Conservation (phyloP, 2,113 vertebrate genomes). For the Calcarius ornatus region DNA sequence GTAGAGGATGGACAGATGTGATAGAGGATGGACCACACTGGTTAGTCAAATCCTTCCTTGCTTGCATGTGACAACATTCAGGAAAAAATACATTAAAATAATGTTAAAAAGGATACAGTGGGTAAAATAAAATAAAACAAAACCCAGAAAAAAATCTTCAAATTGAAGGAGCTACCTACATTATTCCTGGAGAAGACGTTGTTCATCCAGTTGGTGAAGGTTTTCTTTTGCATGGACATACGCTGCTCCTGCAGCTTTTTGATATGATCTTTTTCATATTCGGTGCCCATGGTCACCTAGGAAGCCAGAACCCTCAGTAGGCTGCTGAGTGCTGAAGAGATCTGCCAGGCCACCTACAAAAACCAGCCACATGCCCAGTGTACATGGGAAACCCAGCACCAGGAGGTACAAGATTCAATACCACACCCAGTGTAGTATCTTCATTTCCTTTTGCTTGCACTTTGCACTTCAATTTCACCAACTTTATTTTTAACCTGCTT, state of each 20-base stretch:
- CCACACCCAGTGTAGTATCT: not conserved
- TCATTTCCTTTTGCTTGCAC: not conserved
- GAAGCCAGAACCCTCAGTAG: not conserved
- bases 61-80: not conserved
- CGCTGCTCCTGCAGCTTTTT: slow-evolving; percentile 86
- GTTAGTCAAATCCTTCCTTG: not conserved
- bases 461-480: not conserved
- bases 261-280: slow-evolving; percentile 81
- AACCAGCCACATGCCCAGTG: not conserved
- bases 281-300: slow-evolving; percentile 69
- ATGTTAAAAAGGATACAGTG: rapidly evolving
- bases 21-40: not conserved
- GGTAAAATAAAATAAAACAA: not conserved
- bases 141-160: not conserved
- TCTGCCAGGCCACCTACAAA: not conserved
- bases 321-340: not conserved
- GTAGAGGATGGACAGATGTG: no score
- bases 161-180: slow-evolving; percentile 54
- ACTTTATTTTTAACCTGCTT: not conserved
- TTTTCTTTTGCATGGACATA: slow-evolving; percentile 88
- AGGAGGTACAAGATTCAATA: not conserved
- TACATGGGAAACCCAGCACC: not conserved
- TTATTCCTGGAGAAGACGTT: slow-evolving; percentile 79
- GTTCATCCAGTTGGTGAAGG: slow-evolving; percentile 94
- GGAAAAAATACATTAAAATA: not conserved